phyloP scores from a whole-genome alignment of 2,888 invertebrate genomes.

The Stictocephala bisonia region DNA sequence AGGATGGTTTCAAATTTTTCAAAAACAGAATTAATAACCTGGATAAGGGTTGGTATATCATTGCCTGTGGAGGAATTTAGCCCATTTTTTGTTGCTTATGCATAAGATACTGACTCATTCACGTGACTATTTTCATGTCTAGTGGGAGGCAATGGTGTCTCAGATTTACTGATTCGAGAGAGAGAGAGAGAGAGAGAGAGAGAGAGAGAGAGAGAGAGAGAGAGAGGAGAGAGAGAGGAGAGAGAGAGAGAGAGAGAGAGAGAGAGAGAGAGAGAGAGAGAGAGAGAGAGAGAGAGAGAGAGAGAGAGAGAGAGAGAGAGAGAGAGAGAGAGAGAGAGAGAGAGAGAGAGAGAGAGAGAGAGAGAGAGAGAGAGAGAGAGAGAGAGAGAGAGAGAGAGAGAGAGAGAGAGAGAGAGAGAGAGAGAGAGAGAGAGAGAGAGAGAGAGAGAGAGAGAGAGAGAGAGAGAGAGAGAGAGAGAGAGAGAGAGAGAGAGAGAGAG shows the following conservation, averaged over 20 bases:
- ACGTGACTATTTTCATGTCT: too few species aligned
- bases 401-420: conserved; percentile 43
- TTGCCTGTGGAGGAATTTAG: too few species aligned
- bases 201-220: conserved; percentile 38
- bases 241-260: conserved; percentile 44
- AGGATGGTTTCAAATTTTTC: too few species aligned
- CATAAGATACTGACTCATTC: too few species aligned
- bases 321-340: conserved; percentile 58
- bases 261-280: conserved; percentile 45
- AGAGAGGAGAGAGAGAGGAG: conserved; percentile 29
- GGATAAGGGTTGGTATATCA: too few species aligned
- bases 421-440: conserved; percentile 24
- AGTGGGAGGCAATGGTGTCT: too few species aligned
- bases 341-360: conserved; percentile 24
- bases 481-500: conserved; percentile 24
- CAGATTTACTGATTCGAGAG: too few species aligned
- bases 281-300: conserved; percentile 53
- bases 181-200: conserved; percentile 35
- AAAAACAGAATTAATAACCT: too few species aligned
- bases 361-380: conserved; percentile 37
- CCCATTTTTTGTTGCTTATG: too few species aligned
- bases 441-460: conserved; percentile 24
- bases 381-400: conserved; percentile 52
- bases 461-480: conserved; percentile 24
- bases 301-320: conserved; percentile 62